phyloP scores from a whole-genome alignment of 2,888 invertebrate genomes.

The Cataglyphis altisquamis region DNA sequence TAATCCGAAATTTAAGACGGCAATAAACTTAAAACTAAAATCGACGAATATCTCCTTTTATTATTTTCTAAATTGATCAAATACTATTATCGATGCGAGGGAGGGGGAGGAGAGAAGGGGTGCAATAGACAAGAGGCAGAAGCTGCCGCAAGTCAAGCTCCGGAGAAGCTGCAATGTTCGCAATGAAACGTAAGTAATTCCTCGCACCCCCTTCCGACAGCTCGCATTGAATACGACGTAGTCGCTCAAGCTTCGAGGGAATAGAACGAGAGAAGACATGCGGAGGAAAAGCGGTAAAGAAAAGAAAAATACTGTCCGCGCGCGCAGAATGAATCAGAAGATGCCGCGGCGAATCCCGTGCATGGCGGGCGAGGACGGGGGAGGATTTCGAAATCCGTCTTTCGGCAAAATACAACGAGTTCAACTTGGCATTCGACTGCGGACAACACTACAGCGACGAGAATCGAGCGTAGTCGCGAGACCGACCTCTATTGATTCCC shows the following conservation, averaged over 20 bases:
- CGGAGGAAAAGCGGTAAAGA: constrained; percentile 52
- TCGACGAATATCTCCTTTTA: neutral
- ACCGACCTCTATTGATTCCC: constrained; percentile 80
- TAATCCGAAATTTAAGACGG: constrained; percentile 15
- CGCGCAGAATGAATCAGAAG: constrained; percentile 57
- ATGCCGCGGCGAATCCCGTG: constrained; percentile 59
- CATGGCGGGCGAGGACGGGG: constrained; percentile 33
- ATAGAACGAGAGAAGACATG: constrained; percentile 63
- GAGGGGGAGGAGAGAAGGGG: neutral
- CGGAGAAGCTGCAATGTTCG: constrained; percentile 34
- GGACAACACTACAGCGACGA: constrained; percentile 59
- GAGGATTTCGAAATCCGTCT: constrained; percentile 82
- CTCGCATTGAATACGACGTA: constrained; percentile 62
- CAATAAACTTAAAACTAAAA: constrained; percentile 17
- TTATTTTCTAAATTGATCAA: constrained; percentile 21
- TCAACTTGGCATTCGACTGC: constrained; percentile 61
- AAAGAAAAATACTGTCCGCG: constrained; percentile 69
- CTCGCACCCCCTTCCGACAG: constrained; percentile 63
- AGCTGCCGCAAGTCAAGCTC: neutral
- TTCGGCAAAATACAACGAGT: constrained; percentile 82
- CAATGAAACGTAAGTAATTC: constrained; percentile 72
- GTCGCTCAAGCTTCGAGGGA: constrained; percentile 58
- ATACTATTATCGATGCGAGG: constrained; percentile 19
- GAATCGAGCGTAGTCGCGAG: constrained; percentile 56
- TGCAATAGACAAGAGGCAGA: neutral